phyloP scores from a whole-genome alignment of 2,888 invertebrate species.

The Augiades crinisus region DNA sequence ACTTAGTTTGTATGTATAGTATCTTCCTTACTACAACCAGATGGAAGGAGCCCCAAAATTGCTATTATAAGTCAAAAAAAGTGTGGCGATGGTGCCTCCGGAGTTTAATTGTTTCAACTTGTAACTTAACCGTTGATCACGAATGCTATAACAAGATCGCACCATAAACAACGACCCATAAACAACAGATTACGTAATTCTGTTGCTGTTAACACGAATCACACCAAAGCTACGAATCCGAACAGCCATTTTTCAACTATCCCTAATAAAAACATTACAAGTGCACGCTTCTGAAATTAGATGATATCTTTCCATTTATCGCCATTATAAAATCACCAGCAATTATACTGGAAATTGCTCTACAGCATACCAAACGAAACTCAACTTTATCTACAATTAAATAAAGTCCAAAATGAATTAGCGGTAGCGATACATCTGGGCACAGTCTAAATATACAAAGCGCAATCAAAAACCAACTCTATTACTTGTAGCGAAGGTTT shows the following conservation, averaged over 20 bases:
- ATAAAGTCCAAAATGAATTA: slow-evolving; percentile 18
- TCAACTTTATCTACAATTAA: background rate
- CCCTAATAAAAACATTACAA: slow-evolving; percentile 52
- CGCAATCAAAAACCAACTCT: background rate
- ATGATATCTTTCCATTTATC: slow-evolving; percentile 50
- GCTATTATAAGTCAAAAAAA: too few species aligned
- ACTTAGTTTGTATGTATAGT: too few species aligned
- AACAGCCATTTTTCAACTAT: slow-evolving; percentile 19
- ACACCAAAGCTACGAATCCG: too few species aligned
- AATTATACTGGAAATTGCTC: slow-evolving; percentile 47
- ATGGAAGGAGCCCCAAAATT: too few species aligned
- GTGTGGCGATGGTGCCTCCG: too few species aligned
- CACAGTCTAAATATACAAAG: background rate
- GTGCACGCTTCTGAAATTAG: slow-evolving; percentile 39
- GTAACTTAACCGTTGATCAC: background rate
- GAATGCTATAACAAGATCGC: background rate
- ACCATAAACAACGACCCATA: background rate
- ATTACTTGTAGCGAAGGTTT: background rate
- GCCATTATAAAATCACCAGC: slow-evolving; percentile 61
- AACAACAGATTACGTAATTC: slow-evolving; percentile 5
- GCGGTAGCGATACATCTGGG: background rate
- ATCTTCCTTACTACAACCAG: too few species aligned
- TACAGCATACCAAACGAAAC: background rate
- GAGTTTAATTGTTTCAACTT: too few species aligned
- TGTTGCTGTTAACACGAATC: slow-evolving; percentile 7